Base-by-base conservation (phyloP, 2,113 vertebrate genomes). In the Oncorhynchus tshawytscha region DNA sequence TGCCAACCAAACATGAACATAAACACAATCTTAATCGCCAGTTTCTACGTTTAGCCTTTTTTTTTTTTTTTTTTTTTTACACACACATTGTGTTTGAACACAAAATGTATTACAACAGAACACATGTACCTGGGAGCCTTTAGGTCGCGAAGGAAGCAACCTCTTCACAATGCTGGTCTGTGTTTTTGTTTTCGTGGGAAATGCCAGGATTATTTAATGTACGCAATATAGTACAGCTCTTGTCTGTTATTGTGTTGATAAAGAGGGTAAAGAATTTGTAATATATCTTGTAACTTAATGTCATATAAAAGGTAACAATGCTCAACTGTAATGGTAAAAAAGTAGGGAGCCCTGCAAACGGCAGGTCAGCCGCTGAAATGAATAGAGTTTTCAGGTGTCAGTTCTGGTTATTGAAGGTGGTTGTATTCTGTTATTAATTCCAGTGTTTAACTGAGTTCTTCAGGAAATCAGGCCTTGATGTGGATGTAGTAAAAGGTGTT, bases 1-100 rank as follows among this genome's bases (percentile, higher is more conserved):
- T 93, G 92, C 91, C 92, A 93, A 92, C 67, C 39, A 80, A 70
- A 82, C 85, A 83, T 69, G 75, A 66, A 82, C 85, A 82, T 67
- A 74, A 66, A 77, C 88, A 88, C 79, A 75, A 81, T 85, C 81
- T 81, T 75, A 81, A 82, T 81, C 77, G 79, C 79, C 82, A 79
- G 77, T 86, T 84, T 73, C 70, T 79, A 72, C 78, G 64, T 86
- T 73, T 85, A 77, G 81, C 71, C 73, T 80, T 62, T 69, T 49
- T 34, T 1, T 34, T 7, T 7, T n/a, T n/a, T n/a, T n/a, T n/a
- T 80, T 62, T 69, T 49, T 7, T 27, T 3, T 27, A 4, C 29
- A 29, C 29, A 31, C 29, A 31, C 4, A 31, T 31, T 31, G 77
- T 85, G 77, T 82, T 73, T 81, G 81, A 81, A 79, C 59, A 76